These are phyloP conservation scores for Siphamia tubifer DNA, from an alignment of 2,113 vertebrate species.

Conservation along the genomic window DNA sequence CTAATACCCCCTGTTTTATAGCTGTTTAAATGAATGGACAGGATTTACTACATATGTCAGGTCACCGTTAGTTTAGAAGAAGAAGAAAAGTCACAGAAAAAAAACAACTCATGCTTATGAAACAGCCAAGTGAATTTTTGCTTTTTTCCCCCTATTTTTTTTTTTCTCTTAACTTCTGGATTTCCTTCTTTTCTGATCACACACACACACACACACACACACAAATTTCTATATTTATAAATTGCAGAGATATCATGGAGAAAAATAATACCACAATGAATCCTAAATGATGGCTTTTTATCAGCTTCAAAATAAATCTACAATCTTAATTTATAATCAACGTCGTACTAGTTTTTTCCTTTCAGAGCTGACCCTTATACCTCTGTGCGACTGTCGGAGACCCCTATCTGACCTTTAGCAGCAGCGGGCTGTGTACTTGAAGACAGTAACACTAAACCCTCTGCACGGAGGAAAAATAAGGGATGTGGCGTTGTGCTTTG, in stretches of 20 bases:
- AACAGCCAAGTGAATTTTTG: no score
- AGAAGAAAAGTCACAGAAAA: no score
- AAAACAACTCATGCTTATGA: no score
- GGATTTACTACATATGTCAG: background rate
- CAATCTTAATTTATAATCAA: background rate
- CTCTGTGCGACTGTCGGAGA: conserved; percentile 1
- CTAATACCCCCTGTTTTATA: background rate
- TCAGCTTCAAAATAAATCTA: background rate
- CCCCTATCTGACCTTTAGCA: conserved; percentile 19
- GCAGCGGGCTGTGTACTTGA: conserved; percentile 8
- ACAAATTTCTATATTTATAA: no score
- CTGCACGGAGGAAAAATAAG: conserved; percentile 28
- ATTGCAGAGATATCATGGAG: no score
- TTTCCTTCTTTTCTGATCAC: no score
- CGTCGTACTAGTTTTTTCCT: background rate
- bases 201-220: no score
- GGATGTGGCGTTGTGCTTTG: conserved; percentile 16
- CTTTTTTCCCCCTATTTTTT: no score
- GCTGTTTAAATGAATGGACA: background rate
- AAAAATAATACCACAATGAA: no score
- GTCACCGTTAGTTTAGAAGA: background rate
- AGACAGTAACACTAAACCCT: conserved; percentile 24
- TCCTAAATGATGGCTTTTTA: no score
- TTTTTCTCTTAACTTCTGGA: no score
- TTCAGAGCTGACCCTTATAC: background rate